These are phyloP conservation scores for Sterrhoptilus dennistouni DNA, from an alignment of 2,113 vertebrate species.

Conservation along the genomic window DNA sequence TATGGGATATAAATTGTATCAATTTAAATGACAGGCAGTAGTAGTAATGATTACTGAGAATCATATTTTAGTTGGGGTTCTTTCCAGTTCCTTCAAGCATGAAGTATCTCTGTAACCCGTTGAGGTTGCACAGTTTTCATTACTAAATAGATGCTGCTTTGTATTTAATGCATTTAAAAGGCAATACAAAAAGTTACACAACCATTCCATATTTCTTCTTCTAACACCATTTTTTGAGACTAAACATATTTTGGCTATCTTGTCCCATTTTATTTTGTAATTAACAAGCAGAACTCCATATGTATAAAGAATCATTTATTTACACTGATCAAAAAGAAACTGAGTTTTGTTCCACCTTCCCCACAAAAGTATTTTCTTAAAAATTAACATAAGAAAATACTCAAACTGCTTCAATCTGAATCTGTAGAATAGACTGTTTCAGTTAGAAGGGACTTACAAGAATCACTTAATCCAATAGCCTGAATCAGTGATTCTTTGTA, in stretches of 20 bases:
- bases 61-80: background rate
- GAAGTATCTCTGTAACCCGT: background rate
- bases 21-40: background rate
- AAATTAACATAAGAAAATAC: background rate
- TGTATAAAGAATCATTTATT: background rate
- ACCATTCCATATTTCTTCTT: background rate
- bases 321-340: background rate
- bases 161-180: background rate
- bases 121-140: background rate
- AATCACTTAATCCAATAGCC: background rate
- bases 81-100: background rate
- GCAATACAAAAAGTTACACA: background rate
- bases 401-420: background rate
- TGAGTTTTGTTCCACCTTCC: background rate
- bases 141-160: background rate
- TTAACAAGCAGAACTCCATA: background rate
- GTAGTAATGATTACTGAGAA: background rate
- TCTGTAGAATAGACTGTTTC: background rate
- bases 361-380: background rate
- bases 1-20: constrained; percentile 72
- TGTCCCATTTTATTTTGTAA: background rate
- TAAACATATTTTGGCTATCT: background rate
- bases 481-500: background rate
- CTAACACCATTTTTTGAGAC: background rate
- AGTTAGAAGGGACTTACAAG: background rate